Evolutionary conservation across 2,113 vertebrate species (phyloP).

Genomic region (Saccopteryx bilineata): DNA sequence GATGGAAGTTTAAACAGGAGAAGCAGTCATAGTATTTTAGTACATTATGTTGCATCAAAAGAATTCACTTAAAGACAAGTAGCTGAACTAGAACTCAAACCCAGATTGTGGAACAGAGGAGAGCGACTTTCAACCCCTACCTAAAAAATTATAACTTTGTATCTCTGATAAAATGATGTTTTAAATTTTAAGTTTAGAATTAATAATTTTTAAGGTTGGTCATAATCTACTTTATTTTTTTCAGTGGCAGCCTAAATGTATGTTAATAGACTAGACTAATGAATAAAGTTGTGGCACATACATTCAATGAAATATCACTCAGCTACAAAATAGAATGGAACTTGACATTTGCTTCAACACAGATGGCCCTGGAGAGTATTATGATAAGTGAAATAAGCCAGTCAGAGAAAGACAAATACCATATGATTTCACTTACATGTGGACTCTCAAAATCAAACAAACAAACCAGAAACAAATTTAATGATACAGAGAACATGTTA

Average conservation of each 20-base stretch:
- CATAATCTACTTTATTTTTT: neutral
- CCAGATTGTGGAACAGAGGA: neutral
- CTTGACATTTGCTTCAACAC: neutral
- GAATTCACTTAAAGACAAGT: neutral
- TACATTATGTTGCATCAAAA: neutral
- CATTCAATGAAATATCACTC: neutral
- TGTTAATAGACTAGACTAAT: neutral
- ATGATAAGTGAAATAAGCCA: neutral
- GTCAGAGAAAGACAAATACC: neutral
- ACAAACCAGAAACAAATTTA: neutral
- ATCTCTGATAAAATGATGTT: conserved; percentile 6
- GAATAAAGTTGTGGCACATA: neutral
- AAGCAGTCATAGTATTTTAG: neutral
- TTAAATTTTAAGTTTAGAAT: conserved; percentile 46
- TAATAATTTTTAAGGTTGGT: neutral
- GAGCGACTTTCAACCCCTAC: neutral
- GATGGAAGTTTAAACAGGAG: neutral
- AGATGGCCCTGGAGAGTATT: neutral
- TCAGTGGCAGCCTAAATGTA: neutral
- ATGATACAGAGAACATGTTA: neutral
- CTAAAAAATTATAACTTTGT: neutral
- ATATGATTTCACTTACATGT: neutral
- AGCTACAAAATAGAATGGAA: neutral
- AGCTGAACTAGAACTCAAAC: neutral
- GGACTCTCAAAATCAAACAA: neutral